Evolutionary conservation across 2,888 invertebrate genomes (phyloP), one percentile per base, ranked within the genome.

Genomic region (Muscina levida): DNA sequence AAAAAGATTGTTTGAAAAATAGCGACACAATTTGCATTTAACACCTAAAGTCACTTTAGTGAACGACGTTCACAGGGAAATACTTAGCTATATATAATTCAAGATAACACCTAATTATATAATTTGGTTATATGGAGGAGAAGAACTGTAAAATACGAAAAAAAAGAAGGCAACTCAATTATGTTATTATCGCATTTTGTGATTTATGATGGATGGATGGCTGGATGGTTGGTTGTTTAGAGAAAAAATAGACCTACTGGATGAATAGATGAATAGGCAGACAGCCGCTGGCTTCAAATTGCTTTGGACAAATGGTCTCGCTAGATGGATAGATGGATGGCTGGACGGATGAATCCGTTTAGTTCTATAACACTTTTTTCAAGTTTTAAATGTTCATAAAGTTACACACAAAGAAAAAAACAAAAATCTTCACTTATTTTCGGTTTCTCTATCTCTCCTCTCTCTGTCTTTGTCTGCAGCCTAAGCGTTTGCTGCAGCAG

Each of bases 61-160:
- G n/a, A n/a, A n/a, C n/a, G n/a, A n/a, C n/a, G 48, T 42, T 39
- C 62, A 62, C 11, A 17, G 37, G 62, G 22, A 59, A 59, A 59
- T 37, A 10, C 22, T 8, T 72, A 53, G 22, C 67, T 67, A 24
- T 72, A 62, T 67, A 59, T 59, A 71, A 71, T 59, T 48, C 31
- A 71, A 53, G 66, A 72, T 72, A 53, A 57, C 22, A 67, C 67
- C 37, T 68, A 72, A 72, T 77, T 68, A 74, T 72, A 62, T 62
- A 74, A 81, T 74, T 81, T 77, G 46, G 66, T 66, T 68, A 37
- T 72, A 67, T n/a, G 57, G 8, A 51, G 53, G 13, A 53, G 53
- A 59, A 8, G n/a, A 17, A 15, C 59, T 39, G 15, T 3, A 26
- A 31, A n/a, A n/a, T n/a, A 57, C 31, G 42, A 13, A 1, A 24